These are phyloP conservation scores for Semaprochilodus insignis DNA, from an alignment of 2,797 vertebrate species.

Conservation along the genomic window DNA sequence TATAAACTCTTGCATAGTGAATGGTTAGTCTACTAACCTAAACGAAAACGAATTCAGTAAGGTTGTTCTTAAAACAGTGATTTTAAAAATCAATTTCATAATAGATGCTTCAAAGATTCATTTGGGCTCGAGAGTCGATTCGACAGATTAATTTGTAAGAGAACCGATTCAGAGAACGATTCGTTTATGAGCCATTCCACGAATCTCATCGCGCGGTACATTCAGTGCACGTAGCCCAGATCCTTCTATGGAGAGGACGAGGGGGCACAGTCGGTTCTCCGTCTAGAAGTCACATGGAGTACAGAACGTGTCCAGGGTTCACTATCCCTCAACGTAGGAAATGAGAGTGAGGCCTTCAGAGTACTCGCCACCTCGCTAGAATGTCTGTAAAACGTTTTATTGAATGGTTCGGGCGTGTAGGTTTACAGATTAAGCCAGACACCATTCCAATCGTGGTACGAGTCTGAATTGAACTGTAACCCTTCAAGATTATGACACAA, in stretches of 20 bases:
- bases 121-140: background rate
- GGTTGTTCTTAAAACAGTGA: too few species aligned
- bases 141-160: background rate
- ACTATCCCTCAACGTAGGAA: background rate
- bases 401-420: background rate
- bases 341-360: background rate
- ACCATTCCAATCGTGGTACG: background rate
- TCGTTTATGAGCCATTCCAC: background rate
- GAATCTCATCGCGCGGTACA: background rate
- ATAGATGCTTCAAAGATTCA: background rate
- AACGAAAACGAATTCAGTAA: too few species aligned
- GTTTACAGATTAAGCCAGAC: background rate
- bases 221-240: conserved; percentile 8
- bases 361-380: background rate
- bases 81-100: background rate
- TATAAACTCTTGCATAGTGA: too few species aligned
- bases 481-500: background rate
- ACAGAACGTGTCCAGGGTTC: background rate
- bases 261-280: background rate
- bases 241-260: conserved; percentile 40
- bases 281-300: background rate
- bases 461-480: background rate
- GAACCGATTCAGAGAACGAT: background rate
- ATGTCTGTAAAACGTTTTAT: background rate
- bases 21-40: too few species aligned